Percentiles rank a stretch among this genome's conserved stretches.
phyloP scores from a whole-genome alignment of 2,113 vertebrate species.

The Sprattus sprattus region DNA sequence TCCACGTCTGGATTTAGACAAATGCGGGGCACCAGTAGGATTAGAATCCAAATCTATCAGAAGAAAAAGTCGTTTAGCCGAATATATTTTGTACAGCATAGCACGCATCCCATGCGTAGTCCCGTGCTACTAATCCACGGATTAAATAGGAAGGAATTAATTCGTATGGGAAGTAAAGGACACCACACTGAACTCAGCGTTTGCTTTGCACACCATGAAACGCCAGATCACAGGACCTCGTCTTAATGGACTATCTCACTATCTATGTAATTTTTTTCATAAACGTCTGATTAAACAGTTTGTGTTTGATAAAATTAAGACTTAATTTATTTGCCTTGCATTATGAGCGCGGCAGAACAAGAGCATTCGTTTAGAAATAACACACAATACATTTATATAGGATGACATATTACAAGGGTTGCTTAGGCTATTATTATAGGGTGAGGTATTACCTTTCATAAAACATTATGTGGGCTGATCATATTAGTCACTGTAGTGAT shows the following conservation, averaged over 20 bases:
- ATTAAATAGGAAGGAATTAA: conserved; percentile 29
- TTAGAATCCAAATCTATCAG: conserved; percentile 11
- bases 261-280: neutral
- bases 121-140: conserved; percentile 24
- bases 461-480: too few relatives aligned
- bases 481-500: too few relatives aligned
- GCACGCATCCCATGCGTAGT: conserved; percentile 8
- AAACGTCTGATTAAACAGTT: too few relatives aligned
- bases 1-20: conserved; percentile 14
- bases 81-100: neutral
- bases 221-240: neutral
- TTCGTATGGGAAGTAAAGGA: conserved; percentile 22
- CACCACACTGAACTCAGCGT: neutral
- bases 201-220: neutral
- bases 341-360: neutral
- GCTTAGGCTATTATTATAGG: too few relatives aligned
- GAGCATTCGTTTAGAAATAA: neutral
- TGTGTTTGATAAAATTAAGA: neutral
- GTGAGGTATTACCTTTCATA: too few relatives aligned
- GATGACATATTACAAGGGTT: neutral
- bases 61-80: conserved; percentile 11
- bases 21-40: conserved; percentile 8
- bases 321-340: neutral
- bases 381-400: too few relatives aligned
- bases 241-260: neutral